A percentile compares a stretch with the other conserved stretches of the same genome.
Conservation (phyloP, 2,888 invertebrate genomes). For the Lepidocyrtinus sp. region DNA sequence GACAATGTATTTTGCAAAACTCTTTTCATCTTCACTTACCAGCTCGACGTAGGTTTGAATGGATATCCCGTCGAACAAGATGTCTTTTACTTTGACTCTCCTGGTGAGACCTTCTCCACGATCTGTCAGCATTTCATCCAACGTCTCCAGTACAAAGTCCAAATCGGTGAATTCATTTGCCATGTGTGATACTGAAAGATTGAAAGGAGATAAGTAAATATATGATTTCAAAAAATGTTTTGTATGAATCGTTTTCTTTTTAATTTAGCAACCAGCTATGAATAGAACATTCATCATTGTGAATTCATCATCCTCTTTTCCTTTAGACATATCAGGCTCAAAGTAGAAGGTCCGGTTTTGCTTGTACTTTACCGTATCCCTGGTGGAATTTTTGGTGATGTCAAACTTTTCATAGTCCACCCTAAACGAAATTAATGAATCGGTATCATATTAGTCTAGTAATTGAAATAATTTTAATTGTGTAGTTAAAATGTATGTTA, state of each 20-base stretch:
- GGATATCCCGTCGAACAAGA: constrained; percentile 60
- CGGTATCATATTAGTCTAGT: background rate
- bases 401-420: constrained; percentile 57
- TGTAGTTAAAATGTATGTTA: constrained; percentile 7
- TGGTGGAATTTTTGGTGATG: constrained; percentile 42
- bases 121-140: constrained; percentile 55
- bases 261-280: too few species aligned
- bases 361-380: constrained; percentile 59
- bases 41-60: constrained; percentile 61
- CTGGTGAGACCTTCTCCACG: constrained; percentile 52
- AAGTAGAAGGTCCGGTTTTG: constrained; percentile 58
- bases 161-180: constrained; percentile 47
- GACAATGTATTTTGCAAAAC: too few species aligned
- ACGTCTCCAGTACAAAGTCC: constrained; percentile 54
- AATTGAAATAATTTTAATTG: background rate
- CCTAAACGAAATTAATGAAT: background rate
- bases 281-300: constrained; percentile 61
- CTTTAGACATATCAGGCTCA: constrained; percentile 49
- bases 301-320: constrained; percentile 51
- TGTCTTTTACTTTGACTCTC: constrained; percentile 57
- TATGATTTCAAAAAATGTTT: too few species aligned
- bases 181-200: constrained; percentile 50
- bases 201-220: background rate
- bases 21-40: too few species aligned
- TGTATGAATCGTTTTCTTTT: too few species aligned